Base-by-base conservation (phyloP, 2,888 invertebrate species). In the Quadroppia sp. region DNA sequence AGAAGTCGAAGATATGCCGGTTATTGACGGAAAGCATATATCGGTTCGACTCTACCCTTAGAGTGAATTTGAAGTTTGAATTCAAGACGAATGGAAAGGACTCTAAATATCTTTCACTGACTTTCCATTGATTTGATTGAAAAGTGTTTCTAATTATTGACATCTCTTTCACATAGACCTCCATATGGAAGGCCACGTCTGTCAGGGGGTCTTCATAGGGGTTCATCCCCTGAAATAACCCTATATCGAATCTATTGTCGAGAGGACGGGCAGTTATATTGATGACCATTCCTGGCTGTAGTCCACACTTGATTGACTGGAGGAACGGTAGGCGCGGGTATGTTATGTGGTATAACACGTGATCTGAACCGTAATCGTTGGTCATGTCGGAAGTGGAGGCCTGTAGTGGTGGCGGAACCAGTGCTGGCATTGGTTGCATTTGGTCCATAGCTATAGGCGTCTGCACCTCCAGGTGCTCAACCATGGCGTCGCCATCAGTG, bases 141-240 rank as follows among this genome's bases (percentile, higher is more conserved):
- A 86, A 86, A 3, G 87, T 86, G 82, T 92, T 92, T 77, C 92
- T 85, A 0, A 92, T 91, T 53, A 92, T 88, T 80, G 90, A 90
- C 76, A 87, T 87, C 80, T 90, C 88, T 74, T 89, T 89, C 78
- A 92, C 83, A 28, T 92, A 88, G 7, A 91, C 90, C 83, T 92
- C 92, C 80, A 92, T 87, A 81, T 92, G 92, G 45, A 92, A 85
- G 0, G 89, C 90, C n/a, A 91, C 86, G 79, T 89, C 89, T 15
- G 2, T 50, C 11, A 25, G 20, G 23, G 50, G 67, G 36, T 70
- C 70, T 45, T 56, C 73, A 17, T 73, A 73, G 1, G 73, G 73
- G 64, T 73, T 73, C 20, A 40, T 17, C n/a, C 73, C 73, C 32
- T 73, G 73, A 23, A 45, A 73, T 4, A 73, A 23, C 17, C 73